Conservation (phyloP, 2,888 invertebrate species). For the Calliopum simillimum region DNA sequence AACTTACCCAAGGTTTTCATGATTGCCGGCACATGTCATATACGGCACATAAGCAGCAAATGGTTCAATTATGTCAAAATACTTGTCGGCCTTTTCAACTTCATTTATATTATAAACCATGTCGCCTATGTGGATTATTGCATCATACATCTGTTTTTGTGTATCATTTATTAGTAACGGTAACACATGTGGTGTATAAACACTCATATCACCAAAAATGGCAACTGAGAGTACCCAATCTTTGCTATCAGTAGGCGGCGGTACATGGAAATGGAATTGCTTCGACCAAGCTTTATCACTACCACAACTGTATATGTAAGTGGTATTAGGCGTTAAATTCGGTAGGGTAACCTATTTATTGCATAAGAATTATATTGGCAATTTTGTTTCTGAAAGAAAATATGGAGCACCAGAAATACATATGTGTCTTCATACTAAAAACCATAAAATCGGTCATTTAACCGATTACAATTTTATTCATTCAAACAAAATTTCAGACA, state of each 20-base stretch:
- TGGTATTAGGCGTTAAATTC: slow-evolving; percentile 73
- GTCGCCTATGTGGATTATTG: slow-evolving; percentile 92
- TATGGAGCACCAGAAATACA: no score
- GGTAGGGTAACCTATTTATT: slow-evolving; percentile 69
- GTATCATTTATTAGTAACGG: slow-evolving; percentile 86
- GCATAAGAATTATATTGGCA: no score
- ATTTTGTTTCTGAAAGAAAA: no score
- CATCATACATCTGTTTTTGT: slow-evolving; percentile 83
- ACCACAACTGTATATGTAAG: slow-evolving; percentile 85
- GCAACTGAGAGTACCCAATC: slow-evolving; percentile 86
- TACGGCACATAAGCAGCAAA: no score
- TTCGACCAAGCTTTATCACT: slow-evolving; percentile 85
- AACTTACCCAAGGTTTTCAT: slow-evolving; percentile 83
- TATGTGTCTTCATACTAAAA: no score
- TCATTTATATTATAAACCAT: slow-evolving; percentile 95
- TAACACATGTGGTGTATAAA: slow-evolving; percentile 87
- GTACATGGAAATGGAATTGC: slow-evolving; percentile 79
- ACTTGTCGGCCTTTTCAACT: slow-evolving; percentile 90
- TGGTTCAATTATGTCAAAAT: slow-evolving; percentile 92
- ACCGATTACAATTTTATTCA: no score
- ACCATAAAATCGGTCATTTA: no score
- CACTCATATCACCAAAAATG: slow-evolving; percentile 95
- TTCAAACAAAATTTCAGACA: no score
- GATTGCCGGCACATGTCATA: slow-evolving; percentile 95
- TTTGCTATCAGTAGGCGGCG: slow-evolving; percentile 73